Base-by-base conservation (phyloP, 2,888 invertebrate genomes). In the Drosophila eohydei region DNA sequence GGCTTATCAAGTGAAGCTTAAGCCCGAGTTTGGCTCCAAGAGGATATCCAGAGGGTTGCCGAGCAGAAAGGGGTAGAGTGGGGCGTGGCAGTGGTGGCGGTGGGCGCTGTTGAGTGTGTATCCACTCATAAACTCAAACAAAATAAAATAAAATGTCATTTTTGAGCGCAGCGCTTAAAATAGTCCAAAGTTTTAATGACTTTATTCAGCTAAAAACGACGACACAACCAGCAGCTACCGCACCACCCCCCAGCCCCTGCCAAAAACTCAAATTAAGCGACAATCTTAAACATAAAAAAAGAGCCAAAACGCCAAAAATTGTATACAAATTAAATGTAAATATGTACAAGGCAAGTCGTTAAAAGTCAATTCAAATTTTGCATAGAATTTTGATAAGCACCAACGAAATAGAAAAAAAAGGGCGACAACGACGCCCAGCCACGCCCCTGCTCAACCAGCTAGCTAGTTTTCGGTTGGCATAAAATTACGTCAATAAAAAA, bases 101-200 rank as follows among this genome's bases (percentile, higher is more conserved):
- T 12, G 4, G 51, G 34, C 26, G 26, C 0, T 34, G 36, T 26
- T 21, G 70, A 48, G 46, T 14, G 21, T 40, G 44, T 36, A 55
- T 69, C 38, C 74, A 74, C 66, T 71, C 79, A 69, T 77, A 84
- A 88, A 82, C 74, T 80, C 70, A 80, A 85, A 74, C 80, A 85
- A 87, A 84, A 85, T 86, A 72, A 73, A 67, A 73, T 73, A 59
- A 82, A 89, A 85, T 88, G 80, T 80, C 73, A 77, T 78, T 84
- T 87, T 80, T 65, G 66, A 71, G 54, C 57, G 69, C 56, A 70
- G 30, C 72, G 82, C 71, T 89, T 80, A 78, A 86, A 86, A 86
- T 86, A 82, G 86, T 89, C 87, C 28, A 86, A 86, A 88, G 78
- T 86, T 86, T 89, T 86, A 86, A 86, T 86, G 86, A 88, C 89